Evolutionary conservation across 2,888 invertebrate genomes (phyloP).

Genomic region (Steromphala cineraria): DNA sequence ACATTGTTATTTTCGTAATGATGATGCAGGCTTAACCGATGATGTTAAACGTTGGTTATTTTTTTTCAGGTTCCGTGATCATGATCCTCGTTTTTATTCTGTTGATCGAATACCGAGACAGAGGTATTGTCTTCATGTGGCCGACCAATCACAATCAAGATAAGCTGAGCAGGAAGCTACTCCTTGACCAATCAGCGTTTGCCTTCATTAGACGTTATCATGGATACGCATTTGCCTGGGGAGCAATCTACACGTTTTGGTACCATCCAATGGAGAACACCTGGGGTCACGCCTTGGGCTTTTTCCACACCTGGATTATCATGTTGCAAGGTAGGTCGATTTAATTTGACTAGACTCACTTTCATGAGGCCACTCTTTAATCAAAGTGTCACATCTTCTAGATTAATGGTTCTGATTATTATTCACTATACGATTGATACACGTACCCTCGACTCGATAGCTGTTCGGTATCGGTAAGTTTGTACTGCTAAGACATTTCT

Average conservation of each 20-base stretch:
- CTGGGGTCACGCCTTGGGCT: slow-evolving; percentile 43
- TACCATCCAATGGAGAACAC: slow-evolving; percentile 53
- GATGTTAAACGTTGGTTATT: too few species aligned
- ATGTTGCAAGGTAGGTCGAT: slow-evolving; percentile 42
- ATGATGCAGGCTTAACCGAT: too few species aligned
- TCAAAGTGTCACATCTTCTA: too few species aligned
- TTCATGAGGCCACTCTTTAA: too few species aligned
- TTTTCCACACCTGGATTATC: slow-evolving; percentile 42
- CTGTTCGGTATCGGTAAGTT: too few species aligned
- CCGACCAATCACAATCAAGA: slow-evolving; percentile 33
- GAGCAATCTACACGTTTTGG: slow-evolving; percentile 47
- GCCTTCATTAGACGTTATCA: slow-evolving; percentile 42
- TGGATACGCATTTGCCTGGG: slow-evolving; percentile 48
- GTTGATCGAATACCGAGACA: slow-evolving; percentile 46
- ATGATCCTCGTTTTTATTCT: slow-evolving; percentile 43
- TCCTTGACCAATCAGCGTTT: slow-evolving; percentile 31
- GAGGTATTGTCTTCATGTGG: slow-evolving; percentile 47
- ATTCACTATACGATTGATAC: too few species aligned
- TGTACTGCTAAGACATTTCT: too few species aligned
- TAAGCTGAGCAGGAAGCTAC: slow-evolving; percentile 14
- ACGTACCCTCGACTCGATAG: too few species aligned
- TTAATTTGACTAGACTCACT: too few species aligned
- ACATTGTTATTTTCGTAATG: too few species aligned
- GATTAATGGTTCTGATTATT: too few species aligned
- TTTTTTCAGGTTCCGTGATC: slow-evolving; percentile 41